Conservation (phyloP, 2,888 invertebrate genomes). For the Cataglyphis altisquamis region DNA sequence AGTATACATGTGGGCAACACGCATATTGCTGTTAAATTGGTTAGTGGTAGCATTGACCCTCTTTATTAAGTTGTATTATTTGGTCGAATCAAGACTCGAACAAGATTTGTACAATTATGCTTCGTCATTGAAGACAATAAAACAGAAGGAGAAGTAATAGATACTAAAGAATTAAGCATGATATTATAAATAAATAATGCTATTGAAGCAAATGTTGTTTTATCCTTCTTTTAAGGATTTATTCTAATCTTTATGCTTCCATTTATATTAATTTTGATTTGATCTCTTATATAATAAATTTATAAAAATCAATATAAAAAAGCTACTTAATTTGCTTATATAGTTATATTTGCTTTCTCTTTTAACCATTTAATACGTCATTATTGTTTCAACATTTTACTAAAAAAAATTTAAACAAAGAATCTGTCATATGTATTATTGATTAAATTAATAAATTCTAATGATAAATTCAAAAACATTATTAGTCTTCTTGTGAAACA, state of each 20-base stretch:
- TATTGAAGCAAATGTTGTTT: background rate
- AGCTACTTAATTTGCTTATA: background rate
- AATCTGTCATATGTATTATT: background rate
- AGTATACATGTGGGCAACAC: conserved; percentile 22
- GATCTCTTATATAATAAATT: background rate
- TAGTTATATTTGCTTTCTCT: too few species aligned
- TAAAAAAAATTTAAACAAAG: background rate
- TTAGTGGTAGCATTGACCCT: conserved; percentile 78
- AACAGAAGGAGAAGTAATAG: background rate
- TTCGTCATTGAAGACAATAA: conserved; percentile 14
- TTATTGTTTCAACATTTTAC: background rate
- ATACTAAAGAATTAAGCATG: background rate
- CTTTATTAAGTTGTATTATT: conserved; percentile 76
- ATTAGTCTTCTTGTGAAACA: background rate
- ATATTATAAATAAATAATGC: background rate
- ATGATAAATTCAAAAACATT: background rate
- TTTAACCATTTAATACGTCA: too few species aligned
- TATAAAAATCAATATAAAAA: background rate
- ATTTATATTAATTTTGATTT: background rate
- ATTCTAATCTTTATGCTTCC: background rate
- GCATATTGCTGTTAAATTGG: conserved; percentile 46
- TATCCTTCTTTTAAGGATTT: background rate
- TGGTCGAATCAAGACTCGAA: conserved; percentile 48
- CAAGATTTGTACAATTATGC: conserved; percentile 41
- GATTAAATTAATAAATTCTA: background rate